These are phyloP conservation scores for Semotilus atromaculatus DNA, from an alignment of 2,797 vertebrate genomes.

Conservation along the genomic window DNA sequence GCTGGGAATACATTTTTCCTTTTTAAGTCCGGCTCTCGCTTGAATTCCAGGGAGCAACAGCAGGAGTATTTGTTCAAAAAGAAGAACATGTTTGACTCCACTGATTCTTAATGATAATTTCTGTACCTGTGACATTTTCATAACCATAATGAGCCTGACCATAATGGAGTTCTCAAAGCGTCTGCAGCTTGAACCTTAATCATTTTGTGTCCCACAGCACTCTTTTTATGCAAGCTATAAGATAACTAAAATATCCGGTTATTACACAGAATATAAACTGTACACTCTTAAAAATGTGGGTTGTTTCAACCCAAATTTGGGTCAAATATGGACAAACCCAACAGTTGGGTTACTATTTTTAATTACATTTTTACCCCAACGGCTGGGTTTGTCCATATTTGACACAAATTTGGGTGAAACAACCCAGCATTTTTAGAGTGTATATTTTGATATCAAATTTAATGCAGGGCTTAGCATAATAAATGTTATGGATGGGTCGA, in stretches of 20 bases:
- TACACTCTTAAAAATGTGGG: neutral
- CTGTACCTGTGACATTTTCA: constrained; percentile 34
- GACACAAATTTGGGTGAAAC: too few relatives aligned
- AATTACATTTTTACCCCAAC: too few relatives aligned
- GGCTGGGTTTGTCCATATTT: too few relatives aligned
- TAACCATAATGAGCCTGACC: constrained; percentile 29
- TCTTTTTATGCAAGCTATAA: constrained; percentile 1
- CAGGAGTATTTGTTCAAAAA: constrained; percentile 17
- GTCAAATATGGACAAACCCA: too few relatives aligned
- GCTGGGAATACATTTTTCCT: constrained; percentile 49
- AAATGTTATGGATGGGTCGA: neutral
- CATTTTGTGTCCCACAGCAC: neutral
- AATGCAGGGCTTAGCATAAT: neutral
- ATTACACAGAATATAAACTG: neutral
- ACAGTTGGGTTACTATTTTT: too few relatives aligned
- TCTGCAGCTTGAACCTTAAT: constrained; percentile 23
- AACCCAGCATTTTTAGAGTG: too few relatives aligned
- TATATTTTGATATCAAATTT: neutral
- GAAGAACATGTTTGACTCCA: constrained; percentile 36
- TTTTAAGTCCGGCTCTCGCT: constrained; percentile 21
- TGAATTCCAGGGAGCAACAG: constrained; percentile 18
- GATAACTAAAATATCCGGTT: neutral
- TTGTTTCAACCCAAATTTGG: too few relatives aligned
- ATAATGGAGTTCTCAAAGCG: constrained; percentile 34
- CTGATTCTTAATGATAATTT: constrained; percentile 36